Conservation (phyloP, 2,113 vertebrate species). For the Dicaeum eximium region DNA sequence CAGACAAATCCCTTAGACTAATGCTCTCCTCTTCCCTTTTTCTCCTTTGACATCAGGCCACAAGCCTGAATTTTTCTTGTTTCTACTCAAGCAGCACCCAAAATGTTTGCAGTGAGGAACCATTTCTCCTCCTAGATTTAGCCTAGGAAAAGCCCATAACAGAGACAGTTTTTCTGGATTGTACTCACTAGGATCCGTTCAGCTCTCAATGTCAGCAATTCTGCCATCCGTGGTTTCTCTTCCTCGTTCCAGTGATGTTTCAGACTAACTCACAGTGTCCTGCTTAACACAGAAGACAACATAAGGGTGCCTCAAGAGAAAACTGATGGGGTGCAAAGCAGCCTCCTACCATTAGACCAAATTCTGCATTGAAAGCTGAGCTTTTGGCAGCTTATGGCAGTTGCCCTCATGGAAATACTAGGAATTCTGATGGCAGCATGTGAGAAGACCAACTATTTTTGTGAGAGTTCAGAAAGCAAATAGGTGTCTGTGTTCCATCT, state of each 20-base stretch:
- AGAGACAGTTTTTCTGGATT: neutral
- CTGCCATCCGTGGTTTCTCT: neutral
- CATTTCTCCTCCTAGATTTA: neutral
- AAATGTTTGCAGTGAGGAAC: neutral
- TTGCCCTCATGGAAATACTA: neutral
- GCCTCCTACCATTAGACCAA: neutral
- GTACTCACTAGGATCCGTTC: neutral
- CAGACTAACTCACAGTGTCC: neutral
- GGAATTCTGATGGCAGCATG: neutral
- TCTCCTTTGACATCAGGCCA: neutral
- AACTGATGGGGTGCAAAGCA: neutral
- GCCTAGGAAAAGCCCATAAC: neutral
- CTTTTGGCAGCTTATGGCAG: neutral
- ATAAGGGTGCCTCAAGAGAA: neutral
- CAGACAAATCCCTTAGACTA: neutral
- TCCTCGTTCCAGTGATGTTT: neutral
- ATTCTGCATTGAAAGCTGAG: neutral
- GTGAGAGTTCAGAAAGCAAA: neutral
- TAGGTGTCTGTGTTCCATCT: neutral
- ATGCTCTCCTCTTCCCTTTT: neutral
- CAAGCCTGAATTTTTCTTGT: neutral
- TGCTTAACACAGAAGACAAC: neutral
- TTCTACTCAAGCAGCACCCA: neutral
- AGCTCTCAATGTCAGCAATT: neutral
- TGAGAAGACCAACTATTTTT: neutral